Percentiles rank a stretch among this genome's conserved stretches.
Conservation (phyloP, 2,888 invertebrate genomes). For the Amblyteles armatorius region DNA sequence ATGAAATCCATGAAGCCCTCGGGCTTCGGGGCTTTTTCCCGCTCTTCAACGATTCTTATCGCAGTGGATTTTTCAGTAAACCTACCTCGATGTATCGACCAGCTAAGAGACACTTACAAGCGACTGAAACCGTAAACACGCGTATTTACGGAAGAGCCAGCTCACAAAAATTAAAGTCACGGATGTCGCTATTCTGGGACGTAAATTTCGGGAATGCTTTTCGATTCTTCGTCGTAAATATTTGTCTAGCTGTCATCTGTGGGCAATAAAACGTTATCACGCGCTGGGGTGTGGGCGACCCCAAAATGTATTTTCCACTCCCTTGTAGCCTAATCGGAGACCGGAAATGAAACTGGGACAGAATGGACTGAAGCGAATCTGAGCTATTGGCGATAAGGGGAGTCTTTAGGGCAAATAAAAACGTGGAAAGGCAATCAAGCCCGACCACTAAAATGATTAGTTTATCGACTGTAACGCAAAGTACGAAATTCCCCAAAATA, state of each 20-base stretch:
- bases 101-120: slow-evolving; percentile 11
- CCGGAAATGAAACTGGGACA: not conserved
- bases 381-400: not conserved
- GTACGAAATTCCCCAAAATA: not conserved
- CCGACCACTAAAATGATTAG: not conserved
- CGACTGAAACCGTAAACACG: not conserved
- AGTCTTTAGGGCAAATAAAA: not conserved
- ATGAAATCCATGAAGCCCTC: not conserved
- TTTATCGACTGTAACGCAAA: not conserved
- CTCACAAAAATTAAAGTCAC: slow-evolving; percentile 35
- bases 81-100: slow-evolving; percentile 49
- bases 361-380: not conserved
- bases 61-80: slow-evolving; percentile 48
- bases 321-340: not conserved
- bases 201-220: slow-evolving; percentile 6
- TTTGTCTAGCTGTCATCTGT: not conserved
- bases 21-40: slow-evolving; percentile 26
- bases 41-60: slow-evolving; percentile 7
- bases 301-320: not conserved
- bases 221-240: slow-evolving; percentile 15
- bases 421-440: not conserved
- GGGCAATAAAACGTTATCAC: not conserved
- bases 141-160: not conserved
- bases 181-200: slow-evolving; percentile 47
- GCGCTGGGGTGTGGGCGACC: not conserved